Conservation (phyloP, 1,140 invertebrate species). For the Agrilus planipennis region DNA sequence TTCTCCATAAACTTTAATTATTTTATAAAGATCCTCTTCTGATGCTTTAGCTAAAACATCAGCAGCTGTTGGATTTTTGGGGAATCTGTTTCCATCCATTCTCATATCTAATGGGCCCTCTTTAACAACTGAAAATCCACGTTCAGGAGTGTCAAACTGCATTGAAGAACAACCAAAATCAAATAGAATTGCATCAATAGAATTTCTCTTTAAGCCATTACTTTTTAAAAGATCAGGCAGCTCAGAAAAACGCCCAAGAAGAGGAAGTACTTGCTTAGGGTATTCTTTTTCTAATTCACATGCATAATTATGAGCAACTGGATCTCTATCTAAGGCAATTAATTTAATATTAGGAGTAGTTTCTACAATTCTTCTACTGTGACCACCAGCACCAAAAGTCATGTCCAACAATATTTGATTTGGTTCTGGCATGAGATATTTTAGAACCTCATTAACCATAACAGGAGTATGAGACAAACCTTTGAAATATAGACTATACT, state of each 20-base stretch:
- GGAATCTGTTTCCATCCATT: conserved; percentile 71
- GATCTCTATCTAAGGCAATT: conserved; percentile 82
- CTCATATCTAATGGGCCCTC: conserved; percentile 91
- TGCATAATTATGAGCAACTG: conserved; percentile 57
- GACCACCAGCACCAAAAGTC: conserved; percentile 93
- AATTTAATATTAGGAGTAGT: conserved; percentile 43
- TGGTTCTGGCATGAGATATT: conserved; percentile 49
- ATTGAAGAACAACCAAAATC: conserved; percentile 95
- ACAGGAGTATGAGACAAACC: conserved; percentile 52
- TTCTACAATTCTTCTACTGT: conserved; percentile 53
- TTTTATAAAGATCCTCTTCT: conserved; percentile 65
- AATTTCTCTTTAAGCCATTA: conserved; percentile 45
- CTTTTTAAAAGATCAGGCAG: conserved; percentile 53
- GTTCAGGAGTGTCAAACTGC: conserved; percentile 70
- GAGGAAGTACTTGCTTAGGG: conserved; percentile 57
- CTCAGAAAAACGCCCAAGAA: conserved; percentile 82
- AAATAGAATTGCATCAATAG: conserved; percentile 79
- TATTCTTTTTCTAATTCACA: conserved; percentile 48
- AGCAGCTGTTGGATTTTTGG: conserved; percentile 63
- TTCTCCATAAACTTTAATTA: conserved; percentile 84
- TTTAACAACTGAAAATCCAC: conserved; percentile 77
- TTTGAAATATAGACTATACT: too few species aligned
- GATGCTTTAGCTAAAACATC: conserved; percentile 72
- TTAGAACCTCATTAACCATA: conserved; percentile 55
- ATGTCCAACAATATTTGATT: conserved; percentile 60